Evolutionary conservation across 2,888 invertebrate species (phyloP), one percentile per base, ranked within the genome.

Genomic region (Penaeus monodon): DNA sequence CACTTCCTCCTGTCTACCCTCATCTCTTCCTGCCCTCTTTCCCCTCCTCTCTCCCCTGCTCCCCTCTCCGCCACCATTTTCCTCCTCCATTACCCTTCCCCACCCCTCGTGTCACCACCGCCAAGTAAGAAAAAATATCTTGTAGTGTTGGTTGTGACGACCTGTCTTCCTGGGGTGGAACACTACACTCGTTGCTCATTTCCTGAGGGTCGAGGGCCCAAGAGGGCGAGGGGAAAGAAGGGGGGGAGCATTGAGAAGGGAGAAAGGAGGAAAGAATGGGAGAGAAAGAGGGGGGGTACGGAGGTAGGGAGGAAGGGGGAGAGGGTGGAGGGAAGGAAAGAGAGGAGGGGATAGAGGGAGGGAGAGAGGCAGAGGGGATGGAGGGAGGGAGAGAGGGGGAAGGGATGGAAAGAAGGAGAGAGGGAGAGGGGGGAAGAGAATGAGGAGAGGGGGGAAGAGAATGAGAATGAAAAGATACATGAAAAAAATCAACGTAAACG

Each of bases 201-300:
- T 57, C 57, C 57, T 57, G 57, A 57, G 57, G 57, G 57, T 57
- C 57, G 76, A 76, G 76, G 49, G 44, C 22, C 24, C 10, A 22
- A 44, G 76, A 44, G 49, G 24, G 44, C n/a, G 49, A 20, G 76
- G 8, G 44, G 49, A 24, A 24, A 14, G 6, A n/a, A 10, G 17
- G 24, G 38, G 44, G 44, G 14, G 29, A n/a, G 76, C n/a, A 24
- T n/a, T 14, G 49, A 76, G 27, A 76, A 80, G 66, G 24, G 65
- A 66, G 80, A 49, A 68, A 49, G 80, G 81, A 81, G 49, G 49
- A 44, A 27, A 68, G 27, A 27, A 44, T 22, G n/a, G 24, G 65
- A 33, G 65, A 44, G 33, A 38, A 44, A 80, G 80, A n/a, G n/a
- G 24, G 65, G 29, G 38, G 38, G 33, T 24, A n/a, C 14, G 24